Base-by-base conservation (phyloP, 92 coral and sea anemone genomes). In the Muricea muricata region DNA sequence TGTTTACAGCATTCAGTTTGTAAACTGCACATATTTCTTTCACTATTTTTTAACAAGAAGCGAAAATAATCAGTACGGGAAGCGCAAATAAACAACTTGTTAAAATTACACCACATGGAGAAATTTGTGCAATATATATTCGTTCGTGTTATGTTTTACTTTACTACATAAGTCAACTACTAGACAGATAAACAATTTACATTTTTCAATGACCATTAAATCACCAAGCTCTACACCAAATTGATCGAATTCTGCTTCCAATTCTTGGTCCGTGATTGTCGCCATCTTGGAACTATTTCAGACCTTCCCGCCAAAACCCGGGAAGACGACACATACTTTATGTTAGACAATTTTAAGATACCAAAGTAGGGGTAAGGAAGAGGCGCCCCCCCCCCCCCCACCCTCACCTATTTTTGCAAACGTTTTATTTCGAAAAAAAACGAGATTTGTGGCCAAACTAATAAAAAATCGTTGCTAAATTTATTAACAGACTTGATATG, bases 141-240 rank as follows among this genome's bases (percentile, higher is more conserved):
- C n/a, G n/a, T n/a, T n/a, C n/a, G n/a, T n/a, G n/a, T n/a, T n/a
- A n/a, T n/a, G n/a, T n/a, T n/a, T n/a, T n/a, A n/a, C n/a, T n/a
- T n/a, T n/a, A n/a, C n/a, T n/a, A n/a, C n/a, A n/a, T n/a, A n/a
- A n/a, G n/a, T n/a, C n/a, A n/a, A n/a, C n/a, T n/a, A n/a, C n/a
- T n/a, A n/a, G n/a, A n/a, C n/a, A n/a, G n/a, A n/a, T n/a, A 39
- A 29, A n/a, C 33, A 9, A 83, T 89, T 65, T 77, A 93, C 98
- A 73, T 88, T 91, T 91, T 68, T 95, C 97, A 41, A 93, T 85
- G 65, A 93, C 82, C 23, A 91, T 89, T 17, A 90, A 68, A 84
- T 93, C 89, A 45, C 91, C 97, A 34, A 95, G 76, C 14, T 81
- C 79, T 33, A 95, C 76, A 10, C 97, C 87, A 69, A 95, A 89